Evolutionary conservation across 2,888 invertebrate species (phyloP).

Genomic region (Euzetes globulus): DNA sequence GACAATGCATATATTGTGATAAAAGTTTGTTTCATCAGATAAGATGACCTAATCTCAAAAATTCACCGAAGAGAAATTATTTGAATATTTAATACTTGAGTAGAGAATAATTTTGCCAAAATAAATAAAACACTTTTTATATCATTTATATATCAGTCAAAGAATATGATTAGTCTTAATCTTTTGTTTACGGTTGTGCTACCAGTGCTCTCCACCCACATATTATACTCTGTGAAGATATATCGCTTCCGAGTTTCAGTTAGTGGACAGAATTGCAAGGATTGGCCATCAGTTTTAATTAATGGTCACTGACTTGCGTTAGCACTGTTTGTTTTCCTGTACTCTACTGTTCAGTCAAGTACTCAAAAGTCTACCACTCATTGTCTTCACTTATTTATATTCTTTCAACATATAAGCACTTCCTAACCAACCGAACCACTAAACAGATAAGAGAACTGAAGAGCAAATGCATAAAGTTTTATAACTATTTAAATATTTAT

Average conservation of each 20-base stretch:
- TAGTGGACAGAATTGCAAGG: background rate
- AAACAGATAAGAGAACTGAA: background rate
- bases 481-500: background rate
- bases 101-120: background rate
- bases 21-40: background rate
- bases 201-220: slow-evolving; percentile 22
- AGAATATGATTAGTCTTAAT: slow-evolving; percentile 17
- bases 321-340: background rate
- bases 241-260: slow-evolving; percentile 12
- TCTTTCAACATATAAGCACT: background rate
- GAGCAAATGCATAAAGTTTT: background rate
- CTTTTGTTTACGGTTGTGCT: slow-evolving; percentile 4
- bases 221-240: background rate
- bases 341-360: background rate
- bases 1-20: background rate
- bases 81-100: no score
- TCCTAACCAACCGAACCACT: slow-evolving; percentile 4
- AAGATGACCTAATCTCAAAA: background rate
- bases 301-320: slow-evolving; percentile 17
- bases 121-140: background rate
- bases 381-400: slow-evolving; percentile 12
- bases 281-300: slow-evolving; percentile 10
- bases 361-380: background rate
- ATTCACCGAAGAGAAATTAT: background rate
- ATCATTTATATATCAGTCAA: background rate